phyloP scores from a whole-genome alignment of 2,113 vertebrate species.

The Aegotheles bennettii region DNA sequence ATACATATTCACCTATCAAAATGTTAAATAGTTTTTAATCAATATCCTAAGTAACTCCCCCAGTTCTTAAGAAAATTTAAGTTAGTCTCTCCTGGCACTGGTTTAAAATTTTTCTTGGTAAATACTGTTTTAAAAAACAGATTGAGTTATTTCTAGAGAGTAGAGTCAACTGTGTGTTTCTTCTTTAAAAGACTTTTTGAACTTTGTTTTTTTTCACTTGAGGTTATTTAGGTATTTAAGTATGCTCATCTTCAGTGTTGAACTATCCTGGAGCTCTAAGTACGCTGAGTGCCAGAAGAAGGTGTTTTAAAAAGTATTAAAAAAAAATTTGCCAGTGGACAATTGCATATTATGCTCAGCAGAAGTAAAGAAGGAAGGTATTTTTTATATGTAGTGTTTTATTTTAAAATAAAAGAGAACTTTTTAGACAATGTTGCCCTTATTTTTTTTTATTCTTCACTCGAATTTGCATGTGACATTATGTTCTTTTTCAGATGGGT shows the following conservation, averaged over 20 bases:
- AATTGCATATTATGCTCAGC: background rate
- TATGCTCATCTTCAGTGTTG: background rate
- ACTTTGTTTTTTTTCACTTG: background rate
- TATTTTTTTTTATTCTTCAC: background rate
- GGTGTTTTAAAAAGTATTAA: background rate
- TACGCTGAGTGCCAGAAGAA: background rate
- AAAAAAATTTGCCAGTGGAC: background rate
- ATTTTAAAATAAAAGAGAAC: background rate
- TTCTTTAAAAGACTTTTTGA: background rate
- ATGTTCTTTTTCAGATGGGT: background rate
- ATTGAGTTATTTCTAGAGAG: background rate
- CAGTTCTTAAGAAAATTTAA: background rate
- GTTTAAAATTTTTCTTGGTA: background rate
- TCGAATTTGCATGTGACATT: background rate
- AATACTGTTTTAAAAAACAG: background rate
- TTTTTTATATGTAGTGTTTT: background rate
- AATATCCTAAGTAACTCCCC: background rate
- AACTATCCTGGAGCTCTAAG: background rate
- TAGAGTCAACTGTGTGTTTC: background rate
- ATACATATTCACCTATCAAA: background rate
- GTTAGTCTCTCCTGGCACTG: background rate
- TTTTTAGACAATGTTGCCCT: background rate
- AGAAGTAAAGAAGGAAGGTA: conserved; percentile 5
- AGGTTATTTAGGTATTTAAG: background rate
- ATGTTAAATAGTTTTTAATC: background rate